A percentile compares a stretch with the other conserved stretches of the same genome.
phyloP scores from a whole-genome alignment of 2,888 invertebrate species.

The Carabus problematicus region DNA sequence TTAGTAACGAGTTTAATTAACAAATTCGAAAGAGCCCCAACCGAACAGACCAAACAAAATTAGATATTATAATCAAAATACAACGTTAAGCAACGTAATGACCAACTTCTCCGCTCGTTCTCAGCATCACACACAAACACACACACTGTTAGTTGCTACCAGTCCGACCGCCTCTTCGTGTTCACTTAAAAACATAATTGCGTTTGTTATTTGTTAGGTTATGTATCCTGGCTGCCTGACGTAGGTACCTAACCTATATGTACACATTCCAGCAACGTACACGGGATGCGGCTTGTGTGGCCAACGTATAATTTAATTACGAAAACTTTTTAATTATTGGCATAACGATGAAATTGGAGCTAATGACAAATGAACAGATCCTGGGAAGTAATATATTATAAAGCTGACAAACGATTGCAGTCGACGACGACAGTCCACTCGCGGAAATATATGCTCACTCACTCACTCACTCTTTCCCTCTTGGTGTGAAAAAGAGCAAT shows the following conservation, averaged over 20 bases:
- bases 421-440: constrained; percentile 17
- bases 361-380: constrained; percentile 20
- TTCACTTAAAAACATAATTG: constrained; percentile 1
- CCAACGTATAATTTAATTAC: constrained; percentile 22
- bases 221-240: no score
- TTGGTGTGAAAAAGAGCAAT: neutral
- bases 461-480: no score
- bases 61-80: constrained; percentile 19
- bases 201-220: constrained; percentile 1
- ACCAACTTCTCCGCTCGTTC: neutral
- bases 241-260: no score
- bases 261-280: neutral
- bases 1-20: constrained; percentile 20
- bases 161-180: neutral
- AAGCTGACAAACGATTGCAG: constrained; percentile 30
- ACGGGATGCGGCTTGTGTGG: neutral
- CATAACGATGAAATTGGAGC: constrained; percentile 21
- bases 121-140: neutral
- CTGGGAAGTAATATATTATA: constrained; percentile 20
- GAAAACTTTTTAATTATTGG: constrained; percentile 23
- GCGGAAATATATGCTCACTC: constrained; percentile 26
- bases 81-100: neutral
- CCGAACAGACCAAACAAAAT: neutral
- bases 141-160: neutral
- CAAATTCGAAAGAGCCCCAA: constrained; percentile 14